phyloP scores from a whole-genome alignment of 2,113 vertebrate species.

The Apus apus region DNA sequence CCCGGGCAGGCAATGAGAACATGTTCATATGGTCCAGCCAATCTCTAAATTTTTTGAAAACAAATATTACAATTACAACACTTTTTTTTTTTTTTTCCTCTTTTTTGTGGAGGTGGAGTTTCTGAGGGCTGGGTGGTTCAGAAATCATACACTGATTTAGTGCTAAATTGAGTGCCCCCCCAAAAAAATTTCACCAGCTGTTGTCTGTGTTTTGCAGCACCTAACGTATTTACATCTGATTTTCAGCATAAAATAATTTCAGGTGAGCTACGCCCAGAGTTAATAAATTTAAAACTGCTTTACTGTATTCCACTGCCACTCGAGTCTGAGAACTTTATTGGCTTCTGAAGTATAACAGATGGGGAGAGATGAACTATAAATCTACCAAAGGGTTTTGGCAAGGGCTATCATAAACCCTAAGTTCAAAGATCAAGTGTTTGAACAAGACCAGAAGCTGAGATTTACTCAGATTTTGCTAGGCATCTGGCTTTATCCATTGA shows the following conservation, averaged over 20 bases:
- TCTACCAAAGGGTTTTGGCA: not conserved
- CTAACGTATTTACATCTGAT: not conserved
- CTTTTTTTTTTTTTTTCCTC: too few species aligned
- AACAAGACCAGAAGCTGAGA: not conserved
- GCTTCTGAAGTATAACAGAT: not conserved
- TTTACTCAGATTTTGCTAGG: not conserved
- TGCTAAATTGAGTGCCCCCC: conserved; percentile 13
- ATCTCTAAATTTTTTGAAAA: conserved; percentile 79
- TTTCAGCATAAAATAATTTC: not conserved
- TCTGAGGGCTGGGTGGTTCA: conserved; percentile 34
- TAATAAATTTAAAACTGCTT: not conserved
- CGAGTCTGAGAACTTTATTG: not conserved
- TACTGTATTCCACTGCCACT: not conserved
- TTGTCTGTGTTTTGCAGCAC: not conserved
- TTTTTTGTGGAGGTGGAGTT: conserved; percentile 36
- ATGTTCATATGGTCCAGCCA: conserved; percentile 91
- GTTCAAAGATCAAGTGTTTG: conserved; percentile 25
- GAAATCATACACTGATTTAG: conserved; percentile 22
- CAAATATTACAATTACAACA: conserved; percentile 81
- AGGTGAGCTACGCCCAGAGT: not conserved
- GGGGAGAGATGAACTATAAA: not conserved
- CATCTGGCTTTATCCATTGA: not conserved
- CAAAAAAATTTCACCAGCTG: conserved; percentile 51
- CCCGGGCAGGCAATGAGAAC: conserved; percentile 96
- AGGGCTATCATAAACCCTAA: conserved; percentile 1